These are phyloP conservation scores for Haliaeetus leucogaster DNA, from an alignment of 2,113 vertebrate species.

Conservation along the genomic window DNA sequence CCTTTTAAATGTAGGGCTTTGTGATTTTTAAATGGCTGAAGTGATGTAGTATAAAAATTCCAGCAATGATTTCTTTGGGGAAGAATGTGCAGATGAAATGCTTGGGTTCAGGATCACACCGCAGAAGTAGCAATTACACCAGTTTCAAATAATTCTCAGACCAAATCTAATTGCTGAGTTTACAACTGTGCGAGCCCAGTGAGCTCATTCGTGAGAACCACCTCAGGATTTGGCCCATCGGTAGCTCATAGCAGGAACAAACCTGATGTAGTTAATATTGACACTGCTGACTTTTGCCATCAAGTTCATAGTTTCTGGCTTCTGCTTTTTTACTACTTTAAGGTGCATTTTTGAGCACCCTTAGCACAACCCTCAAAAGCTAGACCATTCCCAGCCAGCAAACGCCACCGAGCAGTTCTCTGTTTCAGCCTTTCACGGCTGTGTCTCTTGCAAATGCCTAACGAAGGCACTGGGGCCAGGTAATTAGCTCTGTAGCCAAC, in stretches of 20 bases:
- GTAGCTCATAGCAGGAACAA: neutral
- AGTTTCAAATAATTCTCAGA: neutral
- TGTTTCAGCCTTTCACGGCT: neutral
- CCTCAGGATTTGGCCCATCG: neutral
- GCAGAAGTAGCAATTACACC: neutral
- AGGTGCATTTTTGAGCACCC: neutral
- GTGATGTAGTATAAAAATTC: neutral
- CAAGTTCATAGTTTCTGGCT: neutral
- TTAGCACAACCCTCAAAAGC: neutral
- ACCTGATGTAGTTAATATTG: neutral
- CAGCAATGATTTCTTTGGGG: neutral
- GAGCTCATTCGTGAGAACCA: neutral
- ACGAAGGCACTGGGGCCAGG: rapidly evolving
- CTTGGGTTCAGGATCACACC: neutral
- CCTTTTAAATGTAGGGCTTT: neutral
- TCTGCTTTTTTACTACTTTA: neutral
- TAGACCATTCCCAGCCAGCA: neutral
- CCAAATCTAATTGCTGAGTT: neutral
- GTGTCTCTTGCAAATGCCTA: neutral
- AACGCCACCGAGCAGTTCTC: neutral
- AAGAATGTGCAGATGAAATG: neutral
- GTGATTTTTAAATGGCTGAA: neutral
- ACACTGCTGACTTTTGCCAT: neutral
- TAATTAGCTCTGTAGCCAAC: neutral
- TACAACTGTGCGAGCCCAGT: neutral